Evolutionary conservation across 2,888 invertebrate genomes (phyloP).

Genomic region (Lobophora halterata): DNA sequence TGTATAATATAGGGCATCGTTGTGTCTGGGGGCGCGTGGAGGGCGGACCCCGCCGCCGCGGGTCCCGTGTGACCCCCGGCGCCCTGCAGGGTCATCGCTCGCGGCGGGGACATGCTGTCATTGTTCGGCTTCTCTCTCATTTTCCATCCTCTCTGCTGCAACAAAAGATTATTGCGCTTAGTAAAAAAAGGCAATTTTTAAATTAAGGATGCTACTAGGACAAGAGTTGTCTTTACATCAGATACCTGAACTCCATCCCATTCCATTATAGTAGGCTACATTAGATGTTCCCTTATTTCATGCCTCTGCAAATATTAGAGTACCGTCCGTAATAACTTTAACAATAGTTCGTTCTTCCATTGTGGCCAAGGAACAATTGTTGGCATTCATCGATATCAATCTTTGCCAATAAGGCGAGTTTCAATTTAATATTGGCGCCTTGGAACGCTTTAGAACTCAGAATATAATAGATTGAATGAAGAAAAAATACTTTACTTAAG

Average conservation of each 20-base stretch:
- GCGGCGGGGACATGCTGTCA: slow-evolving; percentile 76
- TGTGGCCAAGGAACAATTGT: slow-evolving; percentile 39
- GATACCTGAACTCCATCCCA: too few relatives aligned
- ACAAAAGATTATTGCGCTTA: slow-evolving; percentile 45
- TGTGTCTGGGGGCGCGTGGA: slow-evolving; percentile 48
- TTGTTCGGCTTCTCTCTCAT: slow-evolving; percentile 67
- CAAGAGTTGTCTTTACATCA: too few relatives aligned
- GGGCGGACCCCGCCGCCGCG: slow-evolving; percentile 56
- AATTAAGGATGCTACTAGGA: too few relatives aligned
- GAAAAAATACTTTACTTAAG: slow-evolving; percentile 25
- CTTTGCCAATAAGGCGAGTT: slow-evolving; percentile 40
- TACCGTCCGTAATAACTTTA: slow-evolving; percentile 21
- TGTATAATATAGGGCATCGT: slow-evolving; percentile 57
- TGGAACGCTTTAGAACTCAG: slow-evolving; percentile 34
- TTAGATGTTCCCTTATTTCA: too few relatives aligned
- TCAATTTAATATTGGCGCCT: slow-evolving; percentile 47
- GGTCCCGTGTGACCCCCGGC: slow-evolving; percentile 56
- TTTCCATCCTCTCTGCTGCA: slow-evolving; percentile 75
- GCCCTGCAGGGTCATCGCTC: slow-evolving; percentile 69
- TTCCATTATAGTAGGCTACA: too few relatives aligned
- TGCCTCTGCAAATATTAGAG: slow-evolving; percentile 1
- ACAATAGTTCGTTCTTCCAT: slow-evolving; percentile 35
- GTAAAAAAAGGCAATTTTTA: slow-evolving; percentile 17
- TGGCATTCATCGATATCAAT: slow-evolving; percentile 37
- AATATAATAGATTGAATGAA: slow-evolving; percentile 37